Evolutionary conservation across 2,888 invertebrate species (phyloP).

Genomic region (Gerosis bhagava): DNA sequence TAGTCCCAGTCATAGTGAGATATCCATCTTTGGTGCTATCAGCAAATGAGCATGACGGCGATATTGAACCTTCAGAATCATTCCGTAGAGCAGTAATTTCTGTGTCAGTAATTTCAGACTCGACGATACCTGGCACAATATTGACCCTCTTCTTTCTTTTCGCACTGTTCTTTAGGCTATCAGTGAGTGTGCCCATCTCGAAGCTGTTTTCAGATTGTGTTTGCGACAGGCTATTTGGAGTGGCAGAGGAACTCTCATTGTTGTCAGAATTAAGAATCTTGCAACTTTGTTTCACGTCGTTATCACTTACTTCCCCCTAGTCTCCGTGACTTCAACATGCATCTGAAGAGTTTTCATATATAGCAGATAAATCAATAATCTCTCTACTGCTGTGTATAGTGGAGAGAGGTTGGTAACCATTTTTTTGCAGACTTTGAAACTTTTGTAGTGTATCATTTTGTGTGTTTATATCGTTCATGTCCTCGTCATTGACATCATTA

Average conservation of each 20-base stretch:
- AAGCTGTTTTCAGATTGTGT: conserved; percentile 77
- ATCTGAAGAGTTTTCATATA: conserved; percentile 78
- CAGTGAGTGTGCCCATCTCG: conserved; percentile 70
- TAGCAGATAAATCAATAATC: conserved; percentile 74
- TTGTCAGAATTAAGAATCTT: conserved; percentile 59
- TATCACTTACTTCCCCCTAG: conserved; percentile 58
- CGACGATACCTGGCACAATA: conserved; percentile 78
- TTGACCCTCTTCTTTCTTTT: conserved; percentile 84
- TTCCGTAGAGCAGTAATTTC: conserved; percentile 63
- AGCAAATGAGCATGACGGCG: conserved; percentile 81
- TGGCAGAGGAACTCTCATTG: conserved; percentile 65
- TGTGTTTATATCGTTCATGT: conserved; percentile 53
- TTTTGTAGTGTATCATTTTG: conserved; percentile 42
- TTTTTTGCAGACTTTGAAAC: conserved; percentile 52
- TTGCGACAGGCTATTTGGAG: conserved; percentile 72
- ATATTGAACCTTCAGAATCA: conserved; percentile 75
- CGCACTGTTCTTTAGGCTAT: conserved; percentile 70
- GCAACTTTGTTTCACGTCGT: conserved; percentile 60
- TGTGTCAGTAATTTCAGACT: conserved; percentile 64
- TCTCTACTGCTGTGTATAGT: conserved; percentile 64
- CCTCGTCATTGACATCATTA: conserved; percentile 77
- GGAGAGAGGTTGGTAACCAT: conserved; percentile 66
- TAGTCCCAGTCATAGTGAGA: conserved; percentile 88
- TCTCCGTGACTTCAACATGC: conserved; percentile 77
- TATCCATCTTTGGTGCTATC: conserved; percentile 80